Evolutionary conservation across 2,113 vertebrate genomes (phyloP).

Genomic region (Platichthys flesus): DNA sequence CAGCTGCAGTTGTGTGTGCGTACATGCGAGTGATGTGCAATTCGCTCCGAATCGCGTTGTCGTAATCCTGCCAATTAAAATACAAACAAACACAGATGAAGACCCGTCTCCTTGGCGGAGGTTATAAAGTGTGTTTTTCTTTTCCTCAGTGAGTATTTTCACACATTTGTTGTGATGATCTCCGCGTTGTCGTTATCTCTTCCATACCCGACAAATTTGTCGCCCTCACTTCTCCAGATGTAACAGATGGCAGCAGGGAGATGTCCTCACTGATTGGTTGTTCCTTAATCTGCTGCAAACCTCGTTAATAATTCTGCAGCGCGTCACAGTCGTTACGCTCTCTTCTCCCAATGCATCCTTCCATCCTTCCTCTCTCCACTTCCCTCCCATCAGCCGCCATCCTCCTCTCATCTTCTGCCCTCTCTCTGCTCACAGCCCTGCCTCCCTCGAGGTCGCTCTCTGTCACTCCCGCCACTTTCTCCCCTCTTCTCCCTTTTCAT

Average conservation of each 20-base stretch:
- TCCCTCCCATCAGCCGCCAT: constrained; percentile 59
- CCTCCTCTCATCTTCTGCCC: constrained; percentile 46
- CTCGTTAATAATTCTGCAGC: constrained; percentile 16
- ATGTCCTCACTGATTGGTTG: background rate
- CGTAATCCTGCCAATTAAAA: too few relatives aligned
- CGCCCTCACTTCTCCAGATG: background rate
- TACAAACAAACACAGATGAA: too few relatives aligned
- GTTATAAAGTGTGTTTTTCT: too few relatives aligned
- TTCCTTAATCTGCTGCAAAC: constrained; percentile 32
- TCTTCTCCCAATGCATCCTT: constrained; percentile 23
- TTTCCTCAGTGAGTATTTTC: too few relatives aligned
- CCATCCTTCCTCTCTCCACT: constrained; percentile 6
- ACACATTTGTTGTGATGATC: too few relatives aligned
- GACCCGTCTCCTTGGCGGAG: too few relatives aligned
- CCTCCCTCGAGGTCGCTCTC: constrained; percentile 40
- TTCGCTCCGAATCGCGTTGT: too few relatives aligned
- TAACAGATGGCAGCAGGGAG: background rate
- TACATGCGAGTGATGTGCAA: too few relatives aligned
- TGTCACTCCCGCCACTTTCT: constrained; percentile 5
- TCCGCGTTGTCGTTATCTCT: background rate
- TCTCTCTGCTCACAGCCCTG: constrained; percentile 36
- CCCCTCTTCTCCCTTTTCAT: constrained; percentile 14
- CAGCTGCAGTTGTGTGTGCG: too few relatives aligned
- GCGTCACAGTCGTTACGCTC: constrained; percentile 17
- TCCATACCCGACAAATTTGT: background rate